Base-by-base conservation (phyloP, 2,113 vertebrate genomes). In the Oncorhynchus tshawytscha region DNA sequence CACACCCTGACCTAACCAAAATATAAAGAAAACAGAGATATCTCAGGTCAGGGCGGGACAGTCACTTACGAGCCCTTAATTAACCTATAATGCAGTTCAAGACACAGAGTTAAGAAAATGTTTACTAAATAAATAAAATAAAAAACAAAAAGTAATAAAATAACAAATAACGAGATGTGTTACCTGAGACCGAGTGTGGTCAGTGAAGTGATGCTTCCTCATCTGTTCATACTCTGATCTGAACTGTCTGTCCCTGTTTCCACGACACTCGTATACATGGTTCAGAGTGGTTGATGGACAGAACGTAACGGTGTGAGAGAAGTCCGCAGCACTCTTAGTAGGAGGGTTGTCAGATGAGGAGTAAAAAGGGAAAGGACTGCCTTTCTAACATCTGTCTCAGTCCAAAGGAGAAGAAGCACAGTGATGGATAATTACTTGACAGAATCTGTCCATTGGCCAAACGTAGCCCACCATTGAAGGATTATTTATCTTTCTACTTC, bases 351-450 rank as follows among this genome's bases (percentile, higher is more conserved):
- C 75, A 85, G 80, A 60, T 9, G 74, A 59, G 39, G 8, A 45
- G 39, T 12, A 70, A 2, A 69, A 64, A 31, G 80, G 67, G 70
- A 1, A 69, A 64, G n/a, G 69, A 82, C 60, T 74, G 83, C 77
- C 85, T 81, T 68, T 81, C 76, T 79, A 82, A 79, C 81, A 84
- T 85, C 82, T 80, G 86, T 89, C 81, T 45, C 39, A 45, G 64
- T 59, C 45, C 34, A 72, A 85, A 67, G 82, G 70, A 62, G 76
- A 72, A 71, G 64, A 87, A 81, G 86, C 84, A 84, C 73, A 31
- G 45, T 83, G 86, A 85, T 81, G 82, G 82, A 85, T 84, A 91
- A 86, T 88, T 79, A 88, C 87, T 85, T 82, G 82, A 88, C 78
- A 31, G 72, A 80, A 64, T 67, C 25, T 75, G 76, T 87, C 81